Conservation (phyloP, 2,888 invertebrate species). For the Sarcophaga subvicina region DNA sequence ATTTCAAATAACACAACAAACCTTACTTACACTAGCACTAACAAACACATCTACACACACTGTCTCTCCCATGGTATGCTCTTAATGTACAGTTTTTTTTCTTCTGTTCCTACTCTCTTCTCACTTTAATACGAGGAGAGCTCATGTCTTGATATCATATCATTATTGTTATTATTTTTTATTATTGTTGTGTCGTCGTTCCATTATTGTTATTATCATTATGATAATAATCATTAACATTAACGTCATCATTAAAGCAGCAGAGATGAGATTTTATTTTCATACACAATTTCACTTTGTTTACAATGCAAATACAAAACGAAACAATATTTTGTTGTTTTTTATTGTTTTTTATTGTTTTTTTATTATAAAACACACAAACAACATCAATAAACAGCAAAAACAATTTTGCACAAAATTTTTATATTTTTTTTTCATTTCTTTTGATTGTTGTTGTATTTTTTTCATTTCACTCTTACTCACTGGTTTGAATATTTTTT, state of each 20-base stretch:
- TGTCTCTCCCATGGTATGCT: background rate
- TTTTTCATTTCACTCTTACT: too few relatives aligned
- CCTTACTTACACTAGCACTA: background rate
- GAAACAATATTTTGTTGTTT: too few relatives aligned
- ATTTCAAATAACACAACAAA: slow-evolving; percentile 51
- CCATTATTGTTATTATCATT: slow-evolving; percentile 41
- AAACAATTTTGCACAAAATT: slow-evolving; percentile 5
- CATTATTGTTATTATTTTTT: slow-evolving; percentile 47
- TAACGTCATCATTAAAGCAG: slow-evolving; percentile 51
- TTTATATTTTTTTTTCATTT: background rate
- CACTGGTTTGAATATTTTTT: too few relatives aligned
- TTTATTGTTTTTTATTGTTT: background rate
- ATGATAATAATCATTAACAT: slow-evolving; percentile 63
- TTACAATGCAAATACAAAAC: background rate
- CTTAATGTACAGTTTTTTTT: too few relatives aligned
- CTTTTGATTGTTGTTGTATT: too few relatives aligned
- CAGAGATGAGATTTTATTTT: slow-evolving; percentile 27
- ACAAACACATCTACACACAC: slow-evolving; percentile 16
- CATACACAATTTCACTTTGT: slow-evolving; percentile 5
- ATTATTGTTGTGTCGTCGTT: slow-evolving; percentile 27
- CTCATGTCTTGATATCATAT: slow-evolving; percentile 21
- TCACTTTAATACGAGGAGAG: too few relatives aligned
- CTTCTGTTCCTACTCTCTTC: too few relatives aligned
- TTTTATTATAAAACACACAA: background rate
- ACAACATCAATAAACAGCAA: background rate